Conservation (phyloP, 2,113 vertebrate genomes). For the Paraplagusia blochii region DNA sequence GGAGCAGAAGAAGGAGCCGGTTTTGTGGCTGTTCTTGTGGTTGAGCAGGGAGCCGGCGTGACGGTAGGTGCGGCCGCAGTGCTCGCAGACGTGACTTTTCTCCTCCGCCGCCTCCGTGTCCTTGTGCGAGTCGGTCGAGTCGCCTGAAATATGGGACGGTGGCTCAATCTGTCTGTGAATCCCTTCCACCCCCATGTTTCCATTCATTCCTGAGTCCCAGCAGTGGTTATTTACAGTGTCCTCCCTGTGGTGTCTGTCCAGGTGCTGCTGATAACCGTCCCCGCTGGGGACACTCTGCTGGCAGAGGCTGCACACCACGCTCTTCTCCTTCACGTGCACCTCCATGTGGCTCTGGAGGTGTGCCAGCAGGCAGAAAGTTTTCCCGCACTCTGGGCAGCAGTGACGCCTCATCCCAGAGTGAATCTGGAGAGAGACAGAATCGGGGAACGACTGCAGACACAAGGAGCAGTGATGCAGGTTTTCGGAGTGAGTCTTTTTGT, state of each 20-base stretch:
- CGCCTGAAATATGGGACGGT: slow-evolving; percentile 44
- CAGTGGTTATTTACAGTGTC: slow-evolving; percentile 13
- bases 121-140: slow-evolving; percentile 34
- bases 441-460: slow-evolving; percentile 81
- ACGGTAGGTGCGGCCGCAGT: slow-evolving; percentile 77
- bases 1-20: slow-evolving; percentile 73
- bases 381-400: slow-evolving; percentile 80
- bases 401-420: slow-evolving; percentile 80
- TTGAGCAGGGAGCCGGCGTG: slow-evolving; percentile 78
- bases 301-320: slow-evolving; percentile 76
- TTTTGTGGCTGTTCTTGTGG: slow-evolving; percentile 82
- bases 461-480: slow-evolving; percentile 78
- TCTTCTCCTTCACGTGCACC: slow-evolving; percentile 72
- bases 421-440: slow-evolving; percentile 75
- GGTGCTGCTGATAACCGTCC: slow-evolving; percentile 77
- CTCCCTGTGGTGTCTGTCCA: slow-evolving; percentile 65
- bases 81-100: slow-evolving; percentile 77
- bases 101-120: slow-evolving; percentile 33
- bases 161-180: slow-evolving; percentile 50
- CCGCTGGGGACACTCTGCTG: slow-evolving; percentile 78
- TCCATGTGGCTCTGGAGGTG: slow-evolving; percentile 79
- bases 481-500: slow-evolving; percentile 80
- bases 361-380: slow-evolving; percentile 76
- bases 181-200: slow-evolving; percentile 53
- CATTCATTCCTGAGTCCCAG: slow-evolving; percentile 64